Percentiles rank a stretch among this genome's conserved stretches.
These are phyloP conservation scores for Eurytoma californica DNA, from an alignment of 2,888 invertebrate genomes.

Conservation along the genomic window DNA sequence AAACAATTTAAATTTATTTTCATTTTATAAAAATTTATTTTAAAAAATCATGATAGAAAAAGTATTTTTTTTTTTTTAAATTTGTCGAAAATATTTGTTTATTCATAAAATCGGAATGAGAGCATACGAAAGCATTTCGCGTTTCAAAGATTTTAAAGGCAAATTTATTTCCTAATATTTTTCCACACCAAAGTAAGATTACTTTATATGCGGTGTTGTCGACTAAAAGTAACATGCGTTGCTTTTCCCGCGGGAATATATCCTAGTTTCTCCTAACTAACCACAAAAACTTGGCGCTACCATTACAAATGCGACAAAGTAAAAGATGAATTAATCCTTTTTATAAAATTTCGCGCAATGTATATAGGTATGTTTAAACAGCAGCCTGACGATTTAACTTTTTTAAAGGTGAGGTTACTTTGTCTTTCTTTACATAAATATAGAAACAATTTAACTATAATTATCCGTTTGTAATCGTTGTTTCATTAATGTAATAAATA, in stretches of 20 bases:
- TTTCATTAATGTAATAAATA: too few relatives aligned
- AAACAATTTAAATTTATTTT: too few relatives aligned
- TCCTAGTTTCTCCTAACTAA: neutral
- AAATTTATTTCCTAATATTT: neutral
- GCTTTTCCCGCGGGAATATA: neutral
- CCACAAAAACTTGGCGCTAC: neutral
- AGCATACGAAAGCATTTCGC: too few relatives aligned
- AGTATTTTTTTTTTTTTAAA: too few relatives aligned
- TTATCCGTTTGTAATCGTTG: neutral
- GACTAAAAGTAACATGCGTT: neutral
- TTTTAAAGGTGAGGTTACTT: neutral
- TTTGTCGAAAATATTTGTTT: too few relatives aligned
- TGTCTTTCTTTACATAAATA: neutral
- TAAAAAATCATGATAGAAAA: too few relatives aligned
- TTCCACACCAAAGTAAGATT: neutral
- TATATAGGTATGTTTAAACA: constrained; percentile 10
- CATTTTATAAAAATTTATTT: too few relatives aligned
- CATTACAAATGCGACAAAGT: constrained; percentile 19
- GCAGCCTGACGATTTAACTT: constrained; percentile 3
- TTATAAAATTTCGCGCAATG: constrained; percentile 11
- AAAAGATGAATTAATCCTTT: constrained; percentile 16
- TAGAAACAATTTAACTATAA: neutral
- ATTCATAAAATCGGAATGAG: too few relatives aligned
- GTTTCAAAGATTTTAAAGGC: too few relatives aligned
- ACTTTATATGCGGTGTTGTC: neutral